Conservation (phyloP, 2,113 vertebrate species). For the Grus americana region DNA sequence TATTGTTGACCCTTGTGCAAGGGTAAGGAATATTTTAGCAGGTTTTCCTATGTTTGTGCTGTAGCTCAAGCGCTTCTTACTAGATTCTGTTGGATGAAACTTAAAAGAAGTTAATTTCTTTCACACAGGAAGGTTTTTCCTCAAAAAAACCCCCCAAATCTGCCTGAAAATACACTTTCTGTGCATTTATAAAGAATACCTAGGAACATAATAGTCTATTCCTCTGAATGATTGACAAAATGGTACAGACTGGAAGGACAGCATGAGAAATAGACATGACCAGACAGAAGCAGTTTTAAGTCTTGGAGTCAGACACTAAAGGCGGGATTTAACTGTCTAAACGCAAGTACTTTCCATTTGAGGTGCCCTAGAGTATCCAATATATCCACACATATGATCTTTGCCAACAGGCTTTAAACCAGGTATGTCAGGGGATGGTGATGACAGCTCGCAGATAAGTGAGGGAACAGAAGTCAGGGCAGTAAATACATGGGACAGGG, state of each 20-base stretch:
- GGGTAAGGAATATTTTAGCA: not conserved
- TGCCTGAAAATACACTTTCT: not conserved
- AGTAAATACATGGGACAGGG: constrained; percentile 48
- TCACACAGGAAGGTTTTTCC: not conserved
- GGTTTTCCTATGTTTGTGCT: not conserved
- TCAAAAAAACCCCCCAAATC: not conserved
- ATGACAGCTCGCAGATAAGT: constrained; percentile 52
- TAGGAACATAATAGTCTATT: not conserved
- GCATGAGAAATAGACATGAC: constrained; percentile 20
- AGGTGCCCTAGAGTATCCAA: constrained; percentile 57
- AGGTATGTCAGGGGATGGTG: constrained; percentile 29
- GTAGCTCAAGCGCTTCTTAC: not conserved
- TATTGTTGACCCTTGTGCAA: not conserved
- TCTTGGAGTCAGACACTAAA: not conserved
- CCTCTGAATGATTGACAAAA: not conserved
- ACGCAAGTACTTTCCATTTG: constrained; percentile 3
- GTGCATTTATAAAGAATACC: not conserved
- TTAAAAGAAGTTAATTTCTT: not conserved
- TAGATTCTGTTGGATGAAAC: not conserved
- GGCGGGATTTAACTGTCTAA: constrained; percentile 43
- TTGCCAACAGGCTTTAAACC: constrained; percentile 67
- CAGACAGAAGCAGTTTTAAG: constrained; percentile 18
- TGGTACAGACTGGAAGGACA: not conserved
- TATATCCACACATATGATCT: constrained; percentile 64
- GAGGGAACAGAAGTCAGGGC: constrained; percentile 11